Evolutionary conservation across 2,888 invertebrate species (phyloP).

Genomic region (Sicus ferrugineus): DNA sequence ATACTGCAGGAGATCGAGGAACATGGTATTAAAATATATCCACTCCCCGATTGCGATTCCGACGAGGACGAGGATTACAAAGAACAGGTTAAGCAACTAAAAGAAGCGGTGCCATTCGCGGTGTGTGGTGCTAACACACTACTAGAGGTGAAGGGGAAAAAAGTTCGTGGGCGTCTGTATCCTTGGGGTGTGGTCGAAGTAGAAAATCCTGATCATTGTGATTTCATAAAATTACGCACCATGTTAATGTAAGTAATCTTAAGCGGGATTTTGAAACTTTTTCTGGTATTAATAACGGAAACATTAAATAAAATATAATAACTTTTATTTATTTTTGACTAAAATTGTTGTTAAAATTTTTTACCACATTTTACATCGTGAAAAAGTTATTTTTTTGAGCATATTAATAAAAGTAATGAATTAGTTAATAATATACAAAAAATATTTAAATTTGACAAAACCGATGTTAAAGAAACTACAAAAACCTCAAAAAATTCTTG

Average conservation of each 20-base stretch:
- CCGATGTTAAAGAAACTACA: too few species aligned
- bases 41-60: constrained; percentile 93
- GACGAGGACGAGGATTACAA: constrained; percentile 97
- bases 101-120: constrained; percentile 96
- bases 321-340: too few species aligned
- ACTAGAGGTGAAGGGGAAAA: constrained; percentile 90
- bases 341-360: too few species aligned
- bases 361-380: too few species aligned
- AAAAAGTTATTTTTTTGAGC: too few species aligned
- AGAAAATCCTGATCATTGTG: constrained; percentile 97
- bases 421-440: too few species aligned
- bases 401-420: too few species aligned
- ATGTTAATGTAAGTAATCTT: constrained; percentile 82
- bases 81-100: constrained; percentile 88
- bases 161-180: constrained; percentile 92
- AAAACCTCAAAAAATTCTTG: too few species aligned
- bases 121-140: constrained; percentile 95
- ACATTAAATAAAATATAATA: too few species aligned
- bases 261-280: too few species aligned
- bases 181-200: constrained; percentile 99
- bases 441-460: too few species aligned
- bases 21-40: constrained; percentile 93
- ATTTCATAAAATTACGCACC: constrained; percentile 95
- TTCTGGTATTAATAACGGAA: too few species aligned
- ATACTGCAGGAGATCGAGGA: constrained; percentile 91